These are phyloP conservation scores for Siderastrea siderea DNA, from an alignment of 92 coral and sea anemone species.

Conservation along the genomic window DNA sequence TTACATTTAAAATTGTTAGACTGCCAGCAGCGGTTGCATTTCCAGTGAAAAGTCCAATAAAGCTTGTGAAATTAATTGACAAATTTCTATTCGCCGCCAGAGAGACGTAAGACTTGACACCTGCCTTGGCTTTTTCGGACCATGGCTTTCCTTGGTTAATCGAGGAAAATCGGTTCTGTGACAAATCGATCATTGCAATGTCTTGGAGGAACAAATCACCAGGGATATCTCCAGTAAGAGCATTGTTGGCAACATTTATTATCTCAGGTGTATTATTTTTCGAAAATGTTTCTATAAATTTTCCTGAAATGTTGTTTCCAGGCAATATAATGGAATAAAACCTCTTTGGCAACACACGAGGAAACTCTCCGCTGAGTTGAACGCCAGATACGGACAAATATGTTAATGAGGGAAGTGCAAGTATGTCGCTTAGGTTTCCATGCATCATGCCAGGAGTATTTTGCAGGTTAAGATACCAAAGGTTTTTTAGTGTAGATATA, in stretches of 20 bases:
- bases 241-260: slow-evolving; percentile 64
- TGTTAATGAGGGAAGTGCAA: slow-evolving; percentile 39
- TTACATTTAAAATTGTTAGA: slow-evolving; percentile 58
- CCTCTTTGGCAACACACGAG: slow-evolving; percentile 30
- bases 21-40: neutral
- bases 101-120: neutral
- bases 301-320: slow-evolving; percentile 69
- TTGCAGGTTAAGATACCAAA: slow-evolving; percentile 58
- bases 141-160: slow-evolving; percentile 46
- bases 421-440: slow-evolving; percentile 52
- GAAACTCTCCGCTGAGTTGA: slow-evolving; percentile 54
- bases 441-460: slow-evolving; percentile 49
- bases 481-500: slow-evolving; percentile 39
- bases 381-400: slow-evolving; percentile 57
- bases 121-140: neutral
- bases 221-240: slow-evolving; percentile 68
- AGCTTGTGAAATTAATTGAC: slow-evolving; percentile 38
- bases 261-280: neutral
- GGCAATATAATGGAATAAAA: slow-evolving; percentile 14
- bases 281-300: neutral
- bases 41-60: slow-evolving; percentile 15
- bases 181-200: slow-evolving; percentile 29
- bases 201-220: slow-evolving; percentile 7
- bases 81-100: slow-evolving; percentile 65
- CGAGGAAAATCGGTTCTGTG: slow-evolving; percentile 49